Evolutionary conservation across 2,888 invertebrate species (phyloP).

Genomic region (Drosophila setosimentum): DNA sequence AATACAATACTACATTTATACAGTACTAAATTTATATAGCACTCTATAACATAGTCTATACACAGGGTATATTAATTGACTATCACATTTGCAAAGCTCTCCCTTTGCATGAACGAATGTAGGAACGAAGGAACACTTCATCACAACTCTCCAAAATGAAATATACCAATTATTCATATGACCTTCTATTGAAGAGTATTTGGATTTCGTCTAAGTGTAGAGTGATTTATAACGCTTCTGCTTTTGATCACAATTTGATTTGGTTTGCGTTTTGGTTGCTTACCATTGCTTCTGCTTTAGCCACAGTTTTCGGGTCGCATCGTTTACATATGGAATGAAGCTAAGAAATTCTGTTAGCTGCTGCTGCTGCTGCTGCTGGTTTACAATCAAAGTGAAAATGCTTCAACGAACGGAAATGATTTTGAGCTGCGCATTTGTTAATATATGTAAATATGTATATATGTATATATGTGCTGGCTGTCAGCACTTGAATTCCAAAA

Average conservation of each 20-base stretch:
- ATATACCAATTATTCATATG: conserved; percentile 23
- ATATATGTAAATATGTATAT: conserved; percentile 27
- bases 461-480: conserved; percentile 33
- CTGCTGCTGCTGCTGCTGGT: conserved; percentile 6
- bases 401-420: conserved; percentile 55
- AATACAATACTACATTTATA: too few relatives aligned
- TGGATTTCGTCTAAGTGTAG: conserved; percentile 8
- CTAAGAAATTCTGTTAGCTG: conserved; percentile 51
- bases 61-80: neutral
- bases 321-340: conserved; percentile 60
- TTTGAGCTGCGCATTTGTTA: conserved; percentile 36
- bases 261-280: neutral
- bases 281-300: conserved; percentile 8
- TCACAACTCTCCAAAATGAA: neutral
- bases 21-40: too few relatives aligned
- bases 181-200: conserved; percentile 27
- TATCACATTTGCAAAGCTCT: neutral
- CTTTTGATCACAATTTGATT: conserved; percentile 32
- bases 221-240: conserved; percentile 28
- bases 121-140: neutral
- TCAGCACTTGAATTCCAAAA: conserved; percentile 54
- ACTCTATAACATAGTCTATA: neutral
- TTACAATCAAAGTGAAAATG: conserved; percentile 59
- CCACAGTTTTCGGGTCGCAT: conserved; percentile 27
- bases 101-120: too few relatives aligned